These are phyloP conservation scores for Mythimna vitellina DNA, from an alignment of 2,888 invertebrate genomes.

Conservation along the genomic window DNA sequence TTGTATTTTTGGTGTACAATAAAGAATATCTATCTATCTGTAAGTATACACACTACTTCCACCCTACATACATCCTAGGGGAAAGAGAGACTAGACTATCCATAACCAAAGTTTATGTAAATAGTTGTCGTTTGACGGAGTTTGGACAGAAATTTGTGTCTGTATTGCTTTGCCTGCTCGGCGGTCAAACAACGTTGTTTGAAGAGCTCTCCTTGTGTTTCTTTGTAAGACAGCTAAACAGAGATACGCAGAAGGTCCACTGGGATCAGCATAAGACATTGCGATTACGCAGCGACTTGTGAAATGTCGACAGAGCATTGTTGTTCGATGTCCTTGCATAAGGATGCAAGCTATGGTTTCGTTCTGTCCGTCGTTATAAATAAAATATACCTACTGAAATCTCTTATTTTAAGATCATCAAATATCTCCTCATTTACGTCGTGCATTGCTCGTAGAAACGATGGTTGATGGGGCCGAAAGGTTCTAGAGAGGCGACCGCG, in stretches of 20 bases:
- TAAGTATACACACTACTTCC: not conserved
- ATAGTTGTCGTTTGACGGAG: conserved; percentile 9
- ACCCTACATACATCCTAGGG: not conserved
- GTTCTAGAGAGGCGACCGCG: too few species aligned
- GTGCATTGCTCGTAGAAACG: too few species aligned
- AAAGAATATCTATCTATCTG: too few species aligned
- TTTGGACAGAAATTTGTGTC: not conserved
- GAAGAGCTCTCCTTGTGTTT: conserved; percentile 22
- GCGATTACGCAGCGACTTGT: not conserved
- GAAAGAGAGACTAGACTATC: not conserved
- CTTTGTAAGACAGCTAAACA: not conserved
- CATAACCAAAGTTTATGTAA: conserved; percentile 9
- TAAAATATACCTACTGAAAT: not conserved
- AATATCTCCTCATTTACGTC: too few species aligned
- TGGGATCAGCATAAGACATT: not conserved
- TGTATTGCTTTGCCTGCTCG: conserved; percentile 18
- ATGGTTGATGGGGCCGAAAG: too few species aligned
- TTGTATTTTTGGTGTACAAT: too few species aligned
- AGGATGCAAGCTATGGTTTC: not conserved
- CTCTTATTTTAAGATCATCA: too few species aligned
- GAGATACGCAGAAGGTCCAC: not conserved
- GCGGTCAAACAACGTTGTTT: conserved; percentile 34
- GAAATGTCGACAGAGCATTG: not conserved
- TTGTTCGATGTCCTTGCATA: not conserved
- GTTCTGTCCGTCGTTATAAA: not conserved